phyloP scores from a whole-genome alignment of 2,113 vertebrate genomes.

The Lates calcarifer region DNA sequence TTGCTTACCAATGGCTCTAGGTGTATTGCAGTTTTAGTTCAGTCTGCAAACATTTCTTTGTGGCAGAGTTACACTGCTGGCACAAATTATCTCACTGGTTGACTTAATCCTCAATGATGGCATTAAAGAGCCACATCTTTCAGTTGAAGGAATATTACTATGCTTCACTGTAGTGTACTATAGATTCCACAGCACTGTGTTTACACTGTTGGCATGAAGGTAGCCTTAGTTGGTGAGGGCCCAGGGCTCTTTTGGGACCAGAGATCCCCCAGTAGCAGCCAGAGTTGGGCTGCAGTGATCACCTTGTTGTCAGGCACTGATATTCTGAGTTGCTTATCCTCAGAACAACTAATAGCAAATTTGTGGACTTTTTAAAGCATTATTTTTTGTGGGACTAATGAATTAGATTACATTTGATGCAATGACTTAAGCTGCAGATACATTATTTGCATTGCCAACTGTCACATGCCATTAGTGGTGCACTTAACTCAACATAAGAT shows the following conservation, averaged over 20 bases:
- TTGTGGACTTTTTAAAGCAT: not conserved
- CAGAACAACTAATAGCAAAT: too few species aligned
- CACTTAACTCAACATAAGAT: too few species aligned
- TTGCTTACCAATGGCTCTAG: not conserved
- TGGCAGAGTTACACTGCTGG: not conserved
- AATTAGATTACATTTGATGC: not conserved
- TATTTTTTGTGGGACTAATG: not conserved
- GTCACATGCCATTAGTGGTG: not conserved
- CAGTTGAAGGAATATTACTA: not conserved
- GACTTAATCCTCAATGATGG: not conserved
- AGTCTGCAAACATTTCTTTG: slow-evolving; percentile 7
- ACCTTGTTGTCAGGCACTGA: too few species aligned
- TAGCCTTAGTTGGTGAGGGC: not conserved
- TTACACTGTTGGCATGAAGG: not conserved
- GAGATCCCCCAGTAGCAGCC: not conserved
- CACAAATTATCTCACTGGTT: not conserved
- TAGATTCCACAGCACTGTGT: not conserved
- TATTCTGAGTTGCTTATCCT: too few species aligned
- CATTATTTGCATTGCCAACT: not conserved
- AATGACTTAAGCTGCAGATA: too few species aligned
- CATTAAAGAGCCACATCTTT: not conserved
- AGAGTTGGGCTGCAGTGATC: too few species aligned
- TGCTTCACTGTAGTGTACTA: not conserved
- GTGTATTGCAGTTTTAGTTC: not conserved
- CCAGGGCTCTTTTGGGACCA: not conserved